Base-by-base conservation (phyloP, 64 coral and sea anemone species). In the Stichodactyla helianthus region DNA sequence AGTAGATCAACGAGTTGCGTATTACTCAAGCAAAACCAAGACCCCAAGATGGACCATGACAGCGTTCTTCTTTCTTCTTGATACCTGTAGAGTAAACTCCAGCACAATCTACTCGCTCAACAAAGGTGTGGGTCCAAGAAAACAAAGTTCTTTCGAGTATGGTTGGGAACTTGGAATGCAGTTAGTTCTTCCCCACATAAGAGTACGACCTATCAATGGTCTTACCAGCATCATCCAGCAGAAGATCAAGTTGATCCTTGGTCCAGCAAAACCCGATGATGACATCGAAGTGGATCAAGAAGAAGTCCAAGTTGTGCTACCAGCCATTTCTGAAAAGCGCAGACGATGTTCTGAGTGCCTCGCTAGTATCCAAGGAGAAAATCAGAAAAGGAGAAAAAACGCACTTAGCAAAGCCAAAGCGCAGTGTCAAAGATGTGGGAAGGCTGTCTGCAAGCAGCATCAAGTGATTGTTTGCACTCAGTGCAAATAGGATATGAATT, bases 181-280 rank as follows among this genome's bases (percentile, higher is more conserved):
- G 62, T 55, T 82, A 82, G 77, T 89, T 63, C 87, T 89, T 81
- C 87, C 87, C 22, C 61, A 4, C 2, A 85, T 85, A 15, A 85
- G 50, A 85, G 22, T 57, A 26, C 22, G 83, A 60, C 10, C 87
- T 89, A 59, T 81, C 53, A 81, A 89, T 89, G 87, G 77, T 5
- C 87, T 89, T 67, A 82, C 77, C 13, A 82, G 77, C 9, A 28
- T 82, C 55, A 82, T 82, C 77, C 87, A 89, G 65, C 87, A 89
- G 87, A 89, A 89, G 54, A 89, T 89, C 87, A 89, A 89, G 87
- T 54, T 89, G 31, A 59, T 89, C 31, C 77, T 89, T 51, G 82
- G 56, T 26, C 77, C 87, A 67, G 84, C 55, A 86, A 68, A 60
- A 86, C 68, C 84, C 17, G 59, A 86, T 67, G 84, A 5, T 35